phyloP scores from a whole-genome alignment of 2,113 vertebrate species.

The Corapipo altera region DNA sequence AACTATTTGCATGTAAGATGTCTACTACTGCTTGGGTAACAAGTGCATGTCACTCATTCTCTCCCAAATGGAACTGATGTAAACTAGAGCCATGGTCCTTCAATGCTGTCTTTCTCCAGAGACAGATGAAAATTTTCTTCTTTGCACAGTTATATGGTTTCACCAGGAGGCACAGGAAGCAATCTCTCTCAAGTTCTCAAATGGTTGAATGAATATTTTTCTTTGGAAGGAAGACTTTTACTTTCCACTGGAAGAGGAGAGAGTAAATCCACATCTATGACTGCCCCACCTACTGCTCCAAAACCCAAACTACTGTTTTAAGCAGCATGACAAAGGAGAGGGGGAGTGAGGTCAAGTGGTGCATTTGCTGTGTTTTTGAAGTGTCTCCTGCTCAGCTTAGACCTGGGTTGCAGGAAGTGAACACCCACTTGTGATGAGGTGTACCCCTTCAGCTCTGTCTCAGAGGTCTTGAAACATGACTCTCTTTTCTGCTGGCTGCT shows the following conservation, averaged over 20 bases:
- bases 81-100: neutral
- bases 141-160: neutral
- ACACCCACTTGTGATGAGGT: neutral
- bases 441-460: neutral
- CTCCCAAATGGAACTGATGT: neutral
- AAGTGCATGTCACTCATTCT: neutral
- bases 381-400: neutral
- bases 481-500: neutral
- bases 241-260: neutral
- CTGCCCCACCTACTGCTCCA: neutral
- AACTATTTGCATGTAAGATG: neutral
- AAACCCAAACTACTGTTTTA: neutral
- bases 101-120: accelerated
- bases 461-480: neutral
- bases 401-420: neutral
- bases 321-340: neutral
- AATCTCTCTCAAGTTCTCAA: neutral
- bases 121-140: neutral
- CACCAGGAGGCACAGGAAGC: neutral
- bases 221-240: neutral
- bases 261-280: neutral
- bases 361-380: neutral
- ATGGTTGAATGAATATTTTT: neutral
- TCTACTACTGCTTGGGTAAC: neutral
- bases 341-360: neutral